Evolutionary conservation across 1,140 invertebrate genomes (phyloP), one percentile per base, ranked within the genome.

Genomic region (Psilanteris sp.): DNA sequence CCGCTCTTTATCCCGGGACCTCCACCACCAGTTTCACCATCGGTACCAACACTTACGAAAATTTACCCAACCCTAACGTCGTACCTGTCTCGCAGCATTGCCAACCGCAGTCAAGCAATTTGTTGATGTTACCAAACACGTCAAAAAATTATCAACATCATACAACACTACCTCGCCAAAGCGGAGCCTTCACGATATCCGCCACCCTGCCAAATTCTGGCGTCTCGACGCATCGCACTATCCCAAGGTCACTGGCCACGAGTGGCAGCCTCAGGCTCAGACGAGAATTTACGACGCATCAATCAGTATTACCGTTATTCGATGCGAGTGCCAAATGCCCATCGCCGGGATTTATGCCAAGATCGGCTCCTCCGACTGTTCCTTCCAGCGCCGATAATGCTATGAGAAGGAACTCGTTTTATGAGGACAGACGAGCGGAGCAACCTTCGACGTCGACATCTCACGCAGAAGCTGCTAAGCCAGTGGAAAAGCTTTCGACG

Each of bases 221-320:
- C 27, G 59, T 81, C 7, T 78, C 78, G 3, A 77, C 81, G 0
- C 89, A 90, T 73, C 84, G 89, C 10, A 90, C 89, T 1, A 90
- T 90, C 26, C 89, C 89, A 11, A 83, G 88, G 27, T 89, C 83
- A 37, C 39, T 88, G 13, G 85, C 85, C 1, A 88, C 87, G 1
- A 88, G 84, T 50, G 83, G 84, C 0, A 86, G 81, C 72, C 68
- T 83, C 1, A 71, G 80, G 27, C 54, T 84, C 3, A 34, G 79
- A 39, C 64, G 76, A 18, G 84, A 85, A 31, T 83, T 83, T 37
- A 64, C 68, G 14, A 71, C 61, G n/a, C 83, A 84, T 67, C 79
- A 82, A 26, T 74, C 80, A 7, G 78, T 81, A 9, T 71, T 72
- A 64, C 77, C 83, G 8, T 62, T 82, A 2, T 81, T 82, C 27